Evolutionary conservation across 2,797 vertebrate species (phyloP).

Genomic region (Pseudochromis fuscus): DNA sequence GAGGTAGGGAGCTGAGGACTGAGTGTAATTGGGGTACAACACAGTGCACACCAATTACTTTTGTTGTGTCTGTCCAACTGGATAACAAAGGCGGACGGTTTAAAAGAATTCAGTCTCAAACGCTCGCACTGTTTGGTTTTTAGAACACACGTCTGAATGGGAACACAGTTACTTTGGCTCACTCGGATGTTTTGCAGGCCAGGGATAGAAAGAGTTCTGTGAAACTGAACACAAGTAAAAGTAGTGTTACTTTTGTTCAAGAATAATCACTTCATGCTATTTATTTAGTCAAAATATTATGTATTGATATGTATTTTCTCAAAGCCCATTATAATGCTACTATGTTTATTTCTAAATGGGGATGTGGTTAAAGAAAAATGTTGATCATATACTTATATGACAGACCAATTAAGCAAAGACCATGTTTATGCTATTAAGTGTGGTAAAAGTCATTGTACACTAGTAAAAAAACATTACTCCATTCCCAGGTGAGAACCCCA

Average conservation of each 20-base stretch:
- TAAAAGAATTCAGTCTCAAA: conserved; percentile 38
- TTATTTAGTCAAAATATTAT: no score
- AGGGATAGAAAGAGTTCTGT: background rate
- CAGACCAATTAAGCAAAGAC: no score
- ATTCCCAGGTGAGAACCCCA: no score
- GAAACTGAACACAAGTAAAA: background rate
- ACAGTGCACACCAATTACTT: conserved; percentile 61
- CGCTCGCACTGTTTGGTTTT: conserved; percentile 24
- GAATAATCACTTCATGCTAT: no score
- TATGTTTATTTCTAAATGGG: background rate
- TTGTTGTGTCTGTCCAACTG: conserved; percentile 55
- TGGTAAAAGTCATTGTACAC: no score
- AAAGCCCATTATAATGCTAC: background rate
- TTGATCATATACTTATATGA: background rate
- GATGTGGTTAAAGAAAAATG: background rate
- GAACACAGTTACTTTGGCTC: background rate
- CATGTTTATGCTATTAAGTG: no score
- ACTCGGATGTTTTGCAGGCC: conserved; percentile 1
- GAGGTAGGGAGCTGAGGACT: conserved; percentile 53
- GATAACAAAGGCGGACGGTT: conserved; percentile 49
- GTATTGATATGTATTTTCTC: no score
- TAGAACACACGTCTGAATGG: background rate
- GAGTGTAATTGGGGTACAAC: conserved; percentile 65
- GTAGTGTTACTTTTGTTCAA: background rate
- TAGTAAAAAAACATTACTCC: no score